Percentiles rank a stretch among this genome's conserved stretches.
Evolutionary conservation across 1,140 invertebrate species (phyloP).

Genomic region (Maniola jurtina): DNA sequence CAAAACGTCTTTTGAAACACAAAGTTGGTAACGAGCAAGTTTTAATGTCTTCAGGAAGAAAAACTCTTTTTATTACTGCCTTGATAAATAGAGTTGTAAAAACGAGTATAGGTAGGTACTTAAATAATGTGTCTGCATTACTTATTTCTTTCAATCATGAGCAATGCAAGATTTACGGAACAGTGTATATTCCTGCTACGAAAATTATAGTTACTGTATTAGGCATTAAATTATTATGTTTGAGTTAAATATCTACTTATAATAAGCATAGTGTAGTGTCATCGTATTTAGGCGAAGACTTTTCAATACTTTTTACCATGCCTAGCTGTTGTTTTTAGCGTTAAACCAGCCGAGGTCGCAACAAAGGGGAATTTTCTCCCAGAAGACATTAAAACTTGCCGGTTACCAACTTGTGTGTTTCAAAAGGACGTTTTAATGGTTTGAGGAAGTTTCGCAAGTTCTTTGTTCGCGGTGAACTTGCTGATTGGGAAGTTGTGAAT

Average conservation of each 20-base stretch:
- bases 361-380: conserved; percentile 24
- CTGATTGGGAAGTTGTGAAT: conserved; percentile 23
- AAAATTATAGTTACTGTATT: too few species aligned
- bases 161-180: too few species aligned
- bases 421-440: conserved; percentile 26
- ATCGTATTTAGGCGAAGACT: neutral
- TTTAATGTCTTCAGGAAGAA: neutral
- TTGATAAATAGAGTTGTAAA: neutral
- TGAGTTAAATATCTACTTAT: too few species aligned
- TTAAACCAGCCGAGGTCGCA: conserved; percentile 17
- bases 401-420: conserved; percentile 25
- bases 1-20: conserved; percentile 3
- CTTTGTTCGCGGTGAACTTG: conserved; percentile 16
- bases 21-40: neutral
- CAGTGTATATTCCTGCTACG: too few species aligned
- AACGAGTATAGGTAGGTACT: neutral
- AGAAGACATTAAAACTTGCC: conserved; percentile 32
- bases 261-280: too few species aligned
- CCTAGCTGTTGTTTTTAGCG: conserved; percentile 11
- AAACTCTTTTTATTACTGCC: neutral
- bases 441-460: conserved; percentile 16
- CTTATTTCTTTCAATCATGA: too few species aligned
- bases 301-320: neutral
- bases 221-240: too few species aligned
- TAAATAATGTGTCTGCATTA: neutral